Evolutionary conservation across 2,113 vertebrate species (phyloP).

Genomic region (Muntiacus muntjak): DNA sequence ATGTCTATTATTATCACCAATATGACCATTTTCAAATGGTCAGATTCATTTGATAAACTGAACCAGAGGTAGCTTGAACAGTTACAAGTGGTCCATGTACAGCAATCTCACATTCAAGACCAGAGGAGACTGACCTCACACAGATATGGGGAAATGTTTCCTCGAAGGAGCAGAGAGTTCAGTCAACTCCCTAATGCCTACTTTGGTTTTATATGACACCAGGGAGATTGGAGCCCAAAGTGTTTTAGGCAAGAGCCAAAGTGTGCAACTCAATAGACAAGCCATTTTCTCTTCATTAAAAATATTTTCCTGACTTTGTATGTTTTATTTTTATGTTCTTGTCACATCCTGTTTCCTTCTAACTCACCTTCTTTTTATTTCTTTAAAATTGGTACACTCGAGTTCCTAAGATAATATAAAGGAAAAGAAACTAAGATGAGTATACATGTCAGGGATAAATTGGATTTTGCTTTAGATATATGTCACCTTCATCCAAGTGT

Average conservation of each 20-base stretch:
- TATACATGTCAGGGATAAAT: neutral
- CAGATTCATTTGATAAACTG: neutral
- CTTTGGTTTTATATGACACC: neutral
- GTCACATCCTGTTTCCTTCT: neutral
- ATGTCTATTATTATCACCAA: neutral
- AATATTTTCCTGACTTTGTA: neutral
- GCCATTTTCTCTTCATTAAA: neutral
- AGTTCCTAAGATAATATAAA: neutral
- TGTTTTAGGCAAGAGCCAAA: neutral
- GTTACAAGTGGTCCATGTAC: neutral
- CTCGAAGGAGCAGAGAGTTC: neutral
- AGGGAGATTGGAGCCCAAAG: neutral
- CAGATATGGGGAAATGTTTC: neutral
- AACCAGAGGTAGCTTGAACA: neutral
- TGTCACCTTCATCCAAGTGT: neutral
- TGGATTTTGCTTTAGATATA: neutral
- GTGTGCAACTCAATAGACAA: neutral
- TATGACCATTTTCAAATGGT: neutral
- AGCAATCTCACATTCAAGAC: neutral
- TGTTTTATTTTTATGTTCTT: conserved; percentile 19
- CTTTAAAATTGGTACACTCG: neutral
- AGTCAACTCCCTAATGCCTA: neutral
- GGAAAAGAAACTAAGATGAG: neutral
- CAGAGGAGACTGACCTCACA: neutral
- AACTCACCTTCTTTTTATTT: conserved; percentile 21